These are phyloP conservation scores for Myocastor coypus DNA, from an alignment of 2,113 vertebrate genomes.

Conservation along the genomic window DNA sequence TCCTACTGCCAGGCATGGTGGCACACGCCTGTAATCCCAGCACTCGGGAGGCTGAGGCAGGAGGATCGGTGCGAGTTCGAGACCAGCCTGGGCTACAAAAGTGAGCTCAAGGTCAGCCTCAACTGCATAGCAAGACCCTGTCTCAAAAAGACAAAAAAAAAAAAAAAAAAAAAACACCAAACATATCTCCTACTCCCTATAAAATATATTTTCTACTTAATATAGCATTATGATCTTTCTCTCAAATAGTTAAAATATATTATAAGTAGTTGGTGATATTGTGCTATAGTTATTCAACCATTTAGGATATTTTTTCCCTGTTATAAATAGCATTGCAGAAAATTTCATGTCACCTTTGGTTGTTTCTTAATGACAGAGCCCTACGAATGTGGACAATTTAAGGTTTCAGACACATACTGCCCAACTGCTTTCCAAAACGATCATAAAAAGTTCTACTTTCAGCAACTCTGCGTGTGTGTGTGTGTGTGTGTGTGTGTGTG, in stretches of 20 bases:
- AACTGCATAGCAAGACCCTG: too few relatives aligned
- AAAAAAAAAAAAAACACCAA: too few relatives aligned
- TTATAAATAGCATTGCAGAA: conserved; percentile 28
- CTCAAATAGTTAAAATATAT: background rate
- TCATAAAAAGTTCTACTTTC: background rate
- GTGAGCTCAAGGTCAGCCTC: too few relatives aligned
- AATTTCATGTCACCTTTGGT: background rate
- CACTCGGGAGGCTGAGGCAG: too few relatives aligned
- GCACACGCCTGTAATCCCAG: too few relatives aligned
- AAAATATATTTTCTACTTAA: conserved; percentile 17
- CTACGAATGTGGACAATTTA: background rate
- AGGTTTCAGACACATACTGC: background rate
- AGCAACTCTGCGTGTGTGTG: too few relatives aligned
- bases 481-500: background rate
- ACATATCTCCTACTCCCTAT: background rate
- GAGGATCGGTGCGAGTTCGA: too few relatives aligned
- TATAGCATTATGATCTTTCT: background rate
- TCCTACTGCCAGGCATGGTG: too few relatives aligned
- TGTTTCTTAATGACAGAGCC: background rate
- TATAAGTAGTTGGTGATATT: background rate
- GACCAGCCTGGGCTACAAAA: too few relatives aligned
- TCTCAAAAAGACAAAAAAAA: too few relatives aligned
- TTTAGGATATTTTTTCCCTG: background rate
- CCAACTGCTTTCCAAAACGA: background rate
- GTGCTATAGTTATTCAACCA: background rate